Conservation (phyloP, 1,140 invertebrate genomes). For the Drosophila virilis region DNA sequence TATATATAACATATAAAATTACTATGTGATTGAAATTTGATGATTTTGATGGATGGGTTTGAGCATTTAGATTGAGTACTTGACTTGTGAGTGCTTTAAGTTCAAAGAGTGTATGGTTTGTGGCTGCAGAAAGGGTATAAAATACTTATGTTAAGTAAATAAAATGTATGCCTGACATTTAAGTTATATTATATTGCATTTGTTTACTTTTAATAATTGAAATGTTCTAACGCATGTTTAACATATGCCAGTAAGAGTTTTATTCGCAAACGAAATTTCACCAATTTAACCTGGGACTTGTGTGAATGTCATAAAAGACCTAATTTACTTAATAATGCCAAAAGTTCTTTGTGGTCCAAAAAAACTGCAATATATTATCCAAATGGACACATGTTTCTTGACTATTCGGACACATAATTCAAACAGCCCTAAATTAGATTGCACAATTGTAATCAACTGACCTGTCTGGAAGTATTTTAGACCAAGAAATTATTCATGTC, state of each 20-base stretch:
- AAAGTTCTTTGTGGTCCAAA: neutral
- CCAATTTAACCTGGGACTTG: too few relatives aligned
- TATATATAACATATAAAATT: slow-evolving; percentile 44
- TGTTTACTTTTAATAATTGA: neutral
- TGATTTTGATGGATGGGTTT: slow-evolving; percentile 47
- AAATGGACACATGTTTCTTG: too few relatives aligned
- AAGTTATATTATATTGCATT: neutral
- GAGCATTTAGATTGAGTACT: slow-evolving; percentile 23
- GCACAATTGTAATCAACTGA: slow-evolving; percentile 55
- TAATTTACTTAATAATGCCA: neutral
- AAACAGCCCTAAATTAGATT: slow-evolving; percentile 57
- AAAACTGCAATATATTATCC: slow-evolving; percentile 28
- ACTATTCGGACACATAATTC: slow-evolving; percentile 47
- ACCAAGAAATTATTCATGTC: slow-evolving; percentile 38
- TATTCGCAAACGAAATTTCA: neutral
- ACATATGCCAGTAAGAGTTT: neutral
- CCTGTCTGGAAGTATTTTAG: slow-evolving; percentile 25
- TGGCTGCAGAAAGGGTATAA: neutral
- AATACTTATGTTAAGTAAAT: neutral
- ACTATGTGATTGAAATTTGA: slow-evolving; percentile 50
- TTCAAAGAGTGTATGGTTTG: neutral
- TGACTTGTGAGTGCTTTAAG: slow-evolving; percentile 18
- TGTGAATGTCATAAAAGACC: too few relatives aligned
- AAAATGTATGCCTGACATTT: neutral
- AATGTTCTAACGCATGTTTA: neutral